Evolutionary conservation across 1,140 invertebrate genomes (phyloP).

Genomic region (Schlechtendalia chinensis): DNA sequence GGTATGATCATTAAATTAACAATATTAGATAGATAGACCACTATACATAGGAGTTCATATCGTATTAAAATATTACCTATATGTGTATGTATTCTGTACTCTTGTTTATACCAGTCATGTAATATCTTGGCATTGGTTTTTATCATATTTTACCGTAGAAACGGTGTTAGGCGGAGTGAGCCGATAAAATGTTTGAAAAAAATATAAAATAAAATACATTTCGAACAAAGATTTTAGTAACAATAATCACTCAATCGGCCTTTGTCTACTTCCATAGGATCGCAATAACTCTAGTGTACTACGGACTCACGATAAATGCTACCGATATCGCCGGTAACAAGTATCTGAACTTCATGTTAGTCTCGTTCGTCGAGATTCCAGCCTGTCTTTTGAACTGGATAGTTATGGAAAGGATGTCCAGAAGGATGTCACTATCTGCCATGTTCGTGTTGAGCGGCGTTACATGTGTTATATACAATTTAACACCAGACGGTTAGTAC

Average conservation of each 20-base stretch:
- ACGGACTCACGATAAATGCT: constrained; percentile 68
- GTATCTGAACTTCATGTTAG: constrained; percentile 60
- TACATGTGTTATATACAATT: constrained; percentile 51
- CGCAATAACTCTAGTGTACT: constrained; percentile 69
- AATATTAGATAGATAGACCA: too few relatives aligned
- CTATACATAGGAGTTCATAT: too few relatives aligned
- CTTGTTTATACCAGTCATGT: too few relatives aligned
- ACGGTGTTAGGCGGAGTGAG: too few relatives aligned
- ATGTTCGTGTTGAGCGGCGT: constrained; percentile 51
- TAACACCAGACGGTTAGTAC: constrained; percentile 51
- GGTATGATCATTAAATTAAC: neutral
- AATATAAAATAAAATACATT: too few relatives aligned
- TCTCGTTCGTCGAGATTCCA: constrained; percentile 59
- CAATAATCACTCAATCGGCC: too few relatives aligned
- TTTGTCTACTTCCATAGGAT: constrained; percentile 58
- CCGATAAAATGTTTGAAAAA: too few relatives aligned
- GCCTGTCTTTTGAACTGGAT: constrained; percentile 52
- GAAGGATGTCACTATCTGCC: constrained; percentile 44
- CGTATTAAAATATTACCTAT: too few relatives aligned
- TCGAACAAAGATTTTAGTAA: too few relatives aligned
- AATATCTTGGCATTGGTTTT: too few relatives aligned
- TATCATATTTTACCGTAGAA: too few relatives aligned
- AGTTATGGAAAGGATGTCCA: constrained; percentile 50
- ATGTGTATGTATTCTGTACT: too few relatives aligned
- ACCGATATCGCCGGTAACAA: constrained; percentile 52